Conservation (phyloP, 2,888 invertebrate species). For the Melolontha melolontha region DNA sequence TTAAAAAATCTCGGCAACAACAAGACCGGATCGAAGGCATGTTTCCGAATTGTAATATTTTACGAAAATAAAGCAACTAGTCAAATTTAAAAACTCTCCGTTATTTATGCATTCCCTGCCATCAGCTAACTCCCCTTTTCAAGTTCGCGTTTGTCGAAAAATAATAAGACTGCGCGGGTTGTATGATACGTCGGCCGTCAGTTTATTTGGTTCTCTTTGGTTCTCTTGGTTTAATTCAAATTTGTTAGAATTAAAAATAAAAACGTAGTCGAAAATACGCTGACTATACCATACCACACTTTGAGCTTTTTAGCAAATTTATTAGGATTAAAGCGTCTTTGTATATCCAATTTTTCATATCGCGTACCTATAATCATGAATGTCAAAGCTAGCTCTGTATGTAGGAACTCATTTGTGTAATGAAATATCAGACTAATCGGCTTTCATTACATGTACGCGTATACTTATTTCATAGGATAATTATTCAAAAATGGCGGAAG, state of each 20-base stretch:
- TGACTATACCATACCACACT: not conserved
- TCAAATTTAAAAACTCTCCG: slow-evolving; percentile 18
- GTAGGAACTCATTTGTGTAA: no score
- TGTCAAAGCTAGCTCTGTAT: no score
- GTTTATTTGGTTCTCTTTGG: no score
- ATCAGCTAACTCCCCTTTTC: not conserved
- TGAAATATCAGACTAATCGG: no score
- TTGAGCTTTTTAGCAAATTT: slow-evolving; percentile 9
- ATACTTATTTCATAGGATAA: no score
- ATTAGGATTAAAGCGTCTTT: slow-evolving; percentile 8
- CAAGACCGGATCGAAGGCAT: slow-evolving; percentile 1
- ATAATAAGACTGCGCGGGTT: slow-evolving; percentile 2
- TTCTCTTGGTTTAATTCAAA: not conserved
- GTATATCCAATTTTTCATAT: not conserved
- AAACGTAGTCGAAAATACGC: not conserved
- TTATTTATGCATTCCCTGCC: slow-evolving; percentile 10
- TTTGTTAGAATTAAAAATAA: slow-evolving; percentile 10
- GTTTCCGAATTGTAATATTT: slow-evolving; percentile 9
- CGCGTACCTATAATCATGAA: no score
- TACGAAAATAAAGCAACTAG: not conserved
- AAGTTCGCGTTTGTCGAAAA: not conserved
- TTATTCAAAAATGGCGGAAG: no score
- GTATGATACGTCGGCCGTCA: not conserved
- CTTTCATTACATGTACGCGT: no score
- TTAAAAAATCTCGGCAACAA: no score